Evolutionary conservation across 2,797 vertebrate genomes (phyloP).

Genomic region (Clarias pachynema): DNA sequence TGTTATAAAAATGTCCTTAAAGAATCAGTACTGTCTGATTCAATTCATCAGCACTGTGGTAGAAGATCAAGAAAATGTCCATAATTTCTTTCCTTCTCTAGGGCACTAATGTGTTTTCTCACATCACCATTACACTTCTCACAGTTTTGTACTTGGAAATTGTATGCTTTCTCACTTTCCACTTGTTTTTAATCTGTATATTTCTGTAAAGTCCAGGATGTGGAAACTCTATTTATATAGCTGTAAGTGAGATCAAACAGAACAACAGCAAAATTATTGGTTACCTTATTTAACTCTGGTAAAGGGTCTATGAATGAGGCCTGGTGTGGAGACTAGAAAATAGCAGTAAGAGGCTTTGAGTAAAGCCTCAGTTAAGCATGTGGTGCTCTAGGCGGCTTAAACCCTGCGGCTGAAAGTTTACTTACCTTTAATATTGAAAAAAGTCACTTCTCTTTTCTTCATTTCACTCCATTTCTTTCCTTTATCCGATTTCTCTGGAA

Average conservation of each 20-base stretch:
- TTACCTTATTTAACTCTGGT: background rate
- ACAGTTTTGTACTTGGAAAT: background rate
- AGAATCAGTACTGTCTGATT: background rate
- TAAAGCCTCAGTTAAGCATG: conserved; percentile 71
- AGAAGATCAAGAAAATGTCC: background rate
- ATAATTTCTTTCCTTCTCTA: background rate
- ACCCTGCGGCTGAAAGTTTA: conserved; percentile 47
- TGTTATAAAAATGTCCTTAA: background rate
- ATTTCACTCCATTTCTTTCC: background rate
- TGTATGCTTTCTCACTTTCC: background rate
- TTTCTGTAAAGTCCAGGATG: background rate
- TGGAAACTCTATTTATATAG: background rate
- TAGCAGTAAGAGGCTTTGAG: conserved; percentile 78
- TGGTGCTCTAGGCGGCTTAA: conserved; percentile 61
- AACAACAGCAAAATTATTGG: background rate
- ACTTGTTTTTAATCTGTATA: background rate
- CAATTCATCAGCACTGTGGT: background rate
- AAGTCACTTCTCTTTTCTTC: conserved; percentile 17
- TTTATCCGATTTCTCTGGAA: conserved; percentile 9
- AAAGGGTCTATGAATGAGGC: conserved; percentile 62
- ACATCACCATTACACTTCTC: background rate
- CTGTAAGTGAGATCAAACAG: background rate
- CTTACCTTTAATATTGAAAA: conserved; percentile 67
- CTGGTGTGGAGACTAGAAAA: conserved; percentile 58
- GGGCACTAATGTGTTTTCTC: background rate